These are phyloP conservation scores for Vicugna pacos DNA, from an alignment of 2,113 vertebrate genomes.

Conservation along the genomic window DNA sequence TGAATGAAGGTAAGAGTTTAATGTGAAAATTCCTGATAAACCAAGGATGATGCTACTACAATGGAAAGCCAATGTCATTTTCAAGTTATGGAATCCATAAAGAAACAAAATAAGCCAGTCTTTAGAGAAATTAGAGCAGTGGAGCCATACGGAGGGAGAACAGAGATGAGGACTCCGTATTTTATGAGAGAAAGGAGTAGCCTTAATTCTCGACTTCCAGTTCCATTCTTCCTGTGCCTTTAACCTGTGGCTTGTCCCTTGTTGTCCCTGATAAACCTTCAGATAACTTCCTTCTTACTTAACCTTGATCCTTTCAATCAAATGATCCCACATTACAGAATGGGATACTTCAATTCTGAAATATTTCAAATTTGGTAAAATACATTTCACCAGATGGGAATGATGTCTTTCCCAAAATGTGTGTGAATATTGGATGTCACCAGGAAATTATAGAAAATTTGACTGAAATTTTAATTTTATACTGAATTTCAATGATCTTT, in stretches of 20 bases:
- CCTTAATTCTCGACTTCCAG: neutral
- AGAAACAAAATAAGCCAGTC: neutral
- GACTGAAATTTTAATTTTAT: constrained; percentile 42
- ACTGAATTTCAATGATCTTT: constrained; percentile 3
- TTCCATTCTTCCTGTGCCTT: neutral
- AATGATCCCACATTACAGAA: neutral
- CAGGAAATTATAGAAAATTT: neutral
- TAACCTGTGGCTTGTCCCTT: neutral
- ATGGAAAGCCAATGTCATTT: constrained; percentile 9
- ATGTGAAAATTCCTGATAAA: neutral
- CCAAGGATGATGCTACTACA: neutral
- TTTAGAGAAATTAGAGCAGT: neutral
- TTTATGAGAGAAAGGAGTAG: neutral
- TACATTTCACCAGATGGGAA: neutral
- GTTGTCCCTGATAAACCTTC: neutral
- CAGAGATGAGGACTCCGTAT: neutral
- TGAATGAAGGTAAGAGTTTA: neutral
- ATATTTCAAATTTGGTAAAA: constrained; percentile 8
- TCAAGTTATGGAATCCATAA: neutral
- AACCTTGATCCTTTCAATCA: neutral
- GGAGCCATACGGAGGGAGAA: neutral
- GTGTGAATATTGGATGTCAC: neutral
- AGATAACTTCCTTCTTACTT: neutral
- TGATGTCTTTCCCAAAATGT: neutral
- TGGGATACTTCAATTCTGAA: neutral